Base-by-base conservation (phyloP, 2,888 invertebrate genomes). In the Gortyna flavago region DNA sequence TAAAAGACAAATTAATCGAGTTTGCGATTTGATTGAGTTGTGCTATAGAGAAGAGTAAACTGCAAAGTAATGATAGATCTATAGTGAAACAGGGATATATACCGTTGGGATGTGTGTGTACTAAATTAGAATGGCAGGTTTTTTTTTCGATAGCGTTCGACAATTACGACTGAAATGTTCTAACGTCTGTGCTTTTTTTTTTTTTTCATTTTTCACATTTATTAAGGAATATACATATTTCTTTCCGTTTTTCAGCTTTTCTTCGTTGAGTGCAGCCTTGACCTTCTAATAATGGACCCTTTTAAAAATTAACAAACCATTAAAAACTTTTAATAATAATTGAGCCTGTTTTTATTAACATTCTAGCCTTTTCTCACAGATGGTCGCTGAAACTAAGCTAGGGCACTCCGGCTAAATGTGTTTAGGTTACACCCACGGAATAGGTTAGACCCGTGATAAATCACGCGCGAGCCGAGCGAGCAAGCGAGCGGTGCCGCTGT, bases 1-100 rank as follows among this genome's bases (percentile, higher is more conserved):
- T 80, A 80, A 85, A 83, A 79, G 83, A 87, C 75, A 70, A 67
- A 84, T 78, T 85, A 85, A 86, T 86, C 76, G 75, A 67, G 86
- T 82, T 82, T 59, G 66, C 67, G 67, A 64, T 79, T 77, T 76
- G 66, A 81, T 83, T 70, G 85, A 79, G 79, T 86, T 79, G 72
- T 73, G 57, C 69, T 81, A 41, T 87, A 81, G 44, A 83, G 72
- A 51, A 54, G 68, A 72, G 61, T 76, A 76, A 73, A 72, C 83
- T 79, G 74, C 72, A 66, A 68, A 74, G 78, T 76, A 74, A 81
- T 80, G 72, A 71, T 59, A 38, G 68, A 75, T 86, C 84, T 76
- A 86, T 85, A 85, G 66, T 69, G 64, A 18, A 68, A 65, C 59
- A 59, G 41, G 64, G 48, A 83, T 65, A 44, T 54, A 51, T 35